Percentiles rank a stretch among this genome's conserved stretches.
These are phyloP conservation scores for Meteorus sp. DNA, from an alignment of 1,140 invertebrate species.

Conservation along the genomic window DNA sequence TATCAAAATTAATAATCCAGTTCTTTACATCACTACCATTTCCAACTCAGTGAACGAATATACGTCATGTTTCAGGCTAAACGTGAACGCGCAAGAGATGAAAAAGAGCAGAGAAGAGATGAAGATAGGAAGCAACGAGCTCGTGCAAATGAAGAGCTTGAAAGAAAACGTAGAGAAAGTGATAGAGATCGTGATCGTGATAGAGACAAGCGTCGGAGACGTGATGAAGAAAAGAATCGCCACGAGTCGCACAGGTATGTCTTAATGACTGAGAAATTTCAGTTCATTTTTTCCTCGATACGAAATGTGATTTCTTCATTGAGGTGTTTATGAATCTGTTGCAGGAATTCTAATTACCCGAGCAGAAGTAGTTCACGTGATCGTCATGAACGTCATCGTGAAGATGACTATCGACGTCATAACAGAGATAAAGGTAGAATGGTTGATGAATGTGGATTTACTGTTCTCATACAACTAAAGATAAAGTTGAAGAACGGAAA, in stretches of 20 bases:
- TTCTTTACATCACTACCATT: too few species aligned
- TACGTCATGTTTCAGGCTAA: conserved; percentile 56
- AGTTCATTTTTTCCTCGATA: too few species aligned
- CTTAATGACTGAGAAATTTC: too few species aligned
- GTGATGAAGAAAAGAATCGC: conserved; percentile 53
- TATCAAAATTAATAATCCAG: conserved; percentile 17
- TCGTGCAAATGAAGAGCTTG: conserved; percentile 57
- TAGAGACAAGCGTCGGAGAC: conserved; percentile 53
- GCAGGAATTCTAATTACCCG: conserved; percentile 49
- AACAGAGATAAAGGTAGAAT: conserved; percentile 51
- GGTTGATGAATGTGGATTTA: conserved; percentile 5
- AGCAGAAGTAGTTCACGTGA: conserved; percentile 56
- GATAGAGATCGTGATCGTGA: conserved; percentile 46
- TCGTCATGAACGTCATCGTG: conserved; percentile 51
- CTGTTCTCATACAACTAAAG: not conserved
- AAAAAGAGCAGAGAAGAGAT: conserved; percentile 67
- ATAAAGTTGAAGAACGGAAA: not conserved
- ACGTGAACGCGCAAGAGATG: conserved; percentile 68
- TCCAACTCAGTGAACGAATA: too few species aligned
- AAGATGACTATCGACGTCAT: conserved; percentile 52
- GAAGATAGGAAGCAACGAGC: conserved; percentile 64
- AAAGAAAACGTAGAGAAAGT: conserved; percentile 48
- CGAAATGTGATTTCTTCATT: too few species aligned
- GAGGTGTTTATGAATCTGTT: too few species aligned
- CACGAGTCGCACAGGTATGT: conserved; percentile 46